Evolutionary conservation across 1,140 invertebrate species (phyloP).

Genomic region (Penaeus chinensis): DNA sequence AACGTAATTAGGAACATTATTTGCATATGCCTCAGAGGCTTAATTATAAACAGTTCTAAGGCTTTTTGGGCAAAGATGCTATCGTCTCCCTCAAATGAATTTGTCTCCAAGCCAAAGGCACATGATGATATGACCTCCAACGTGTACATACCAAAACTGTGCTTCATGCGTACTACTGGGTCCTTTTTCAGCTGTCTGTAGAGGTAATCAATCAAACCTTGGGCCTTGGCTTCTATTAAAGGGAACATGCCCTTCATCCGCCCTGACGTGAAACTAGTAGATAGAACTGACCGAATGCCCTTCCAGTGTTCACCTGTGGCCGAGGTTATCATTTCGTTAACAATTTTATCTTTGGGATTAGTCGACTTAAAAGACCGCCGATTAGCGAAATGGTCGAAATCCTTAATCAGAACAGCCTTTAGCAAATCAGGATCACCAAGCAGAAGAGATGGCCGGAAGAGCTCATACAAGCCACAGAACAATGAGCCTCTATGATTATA

Average conservation of each 20-base stretch:
- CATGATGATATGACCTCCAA: constrained; percentile 71
- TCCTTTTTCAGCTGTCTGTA: constrained; percentile 24
- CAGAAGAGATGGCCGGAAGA: constrained; percentile 70
- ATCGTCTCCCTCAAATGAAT: constrained; percentile 51
- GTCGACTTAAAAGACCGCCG: background rate
- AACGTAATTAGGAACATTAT: background rate
- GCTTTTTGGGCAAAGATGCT: constrained; percentile 61
- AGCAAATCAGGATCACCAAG: constrained; percentile 74
- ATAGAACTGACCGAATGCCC: constrained; percentile 50
- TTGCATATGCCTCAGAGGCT: constrained; percentile 2
- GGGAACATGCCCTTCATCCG: constrained; percentile 61
- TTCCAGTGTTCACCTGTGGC: constrained; percentile 59
- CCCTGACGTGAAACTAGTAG: constrained; percentile 63
- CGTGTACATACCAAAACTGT: constrained; percentile 67
- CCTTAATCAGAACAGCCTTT: constrained; percentile 73
- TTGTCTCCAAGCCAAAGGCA: constrained; percentile 70
- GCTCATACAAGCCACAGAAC: constrained; percentile 69
- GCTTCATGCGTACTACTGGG: constrained; percentile 47
- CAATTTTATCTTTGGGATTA: constrained; percentile 5
- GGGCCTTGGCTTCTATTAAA: constrained; percentile 36
- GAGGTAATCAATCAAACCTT: constrained; percentile 33
- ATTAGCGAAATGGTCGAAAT: constrained; percentile 75
- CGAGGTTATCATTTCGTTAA: constrained; percentile 24
- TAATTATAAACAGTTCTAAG: constrained; percentile 16
- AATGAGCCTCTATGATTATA: constrained; percentile 31